phyloP scores from a whole-genome alignment of 2,797 vertebrate genomes.

The Lepidocolaptes lacrymiger region DNA sequence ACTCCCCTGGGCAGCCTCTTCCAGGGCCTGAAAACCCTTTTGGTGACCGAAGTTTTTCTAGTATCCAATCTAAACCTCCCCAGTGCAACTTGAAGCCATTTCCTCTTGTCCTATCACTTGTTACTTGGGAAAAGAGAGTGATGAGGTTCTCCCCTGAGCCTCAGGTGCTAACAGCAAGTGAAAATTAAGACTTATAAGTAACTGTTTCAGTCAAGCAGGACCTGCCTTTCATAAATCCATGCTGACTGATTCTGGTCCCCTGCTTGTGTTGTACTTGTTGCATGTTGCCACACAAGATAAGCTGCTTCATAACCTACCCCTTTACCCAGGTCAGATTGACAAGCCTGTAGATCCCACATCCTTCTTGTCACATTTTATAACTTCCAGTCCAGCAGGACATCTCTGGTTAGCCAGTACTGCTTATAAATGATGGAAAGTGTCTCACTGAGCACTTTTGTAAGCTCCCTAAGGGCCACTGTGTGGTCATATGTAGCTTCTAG shows the following conservation, averaged over 20 bases:
- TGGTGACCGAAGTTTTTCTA: not conserved
- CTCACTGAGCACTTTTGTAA: not conserved
- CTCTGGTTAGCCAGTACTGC: not conserved
- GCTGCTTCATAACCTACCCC: not conserved
- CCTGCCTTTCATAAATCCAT: not conserved
- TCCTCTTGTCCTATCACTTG: not conserved
- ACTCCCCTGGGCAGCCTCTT: not conserved
- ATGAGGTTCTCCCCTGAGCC: too few relatives aligned
- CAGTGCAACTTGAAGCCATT: not conserved
- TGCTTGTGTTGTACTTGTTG: not conserved
- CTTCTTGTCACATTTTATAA: not conserved
- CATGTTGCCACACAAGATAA: not conserved
- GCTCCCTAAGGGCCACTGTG: rapidly evolving
- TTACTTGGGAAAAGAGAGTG: not conserved
- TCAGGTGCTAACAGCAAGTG: not conserved
- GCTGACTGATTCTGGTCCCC: not conserved
- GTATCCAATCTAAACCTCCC: not conserved
- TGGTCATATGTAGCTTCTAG: not conserved
- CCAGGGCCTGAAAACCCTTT: not conserved
- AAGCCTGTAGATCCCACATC: not conserved
- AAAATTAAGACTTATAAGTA: not conserved
- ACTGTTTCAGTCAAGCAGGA: not conserved
- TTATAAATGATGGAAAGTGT: not conserved
- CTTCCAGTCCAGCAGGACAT: not conserved
- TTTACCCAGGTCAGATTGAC: not conserved